Evolutionary conservation across 2,888 invertebrate species (phyloP).

Genomic region (Muscina levida): DNA sequence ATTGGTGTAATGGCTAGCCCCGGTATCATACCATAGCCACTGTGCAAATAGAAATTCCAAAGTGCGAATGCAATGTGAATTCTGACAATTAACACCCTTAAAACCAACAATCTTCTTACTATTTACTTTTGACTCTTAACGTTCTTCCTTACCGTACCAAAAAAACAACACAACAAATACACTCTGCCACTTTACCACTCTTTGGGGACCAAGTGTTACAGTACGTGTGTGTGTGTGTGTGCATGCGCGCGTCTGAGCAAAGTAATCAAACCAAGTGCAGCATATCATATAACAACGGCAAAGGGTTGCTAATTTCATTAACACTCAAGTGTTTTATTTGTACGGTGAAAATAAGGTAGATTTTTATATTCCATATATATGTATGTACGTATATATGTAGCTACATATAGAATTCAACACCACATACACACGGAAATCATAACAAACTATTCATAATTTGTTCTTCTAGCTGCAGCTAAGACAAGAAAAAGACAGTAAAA

Average conservation of each 20-base stretch:
- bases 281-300: conserved; percentile 1
- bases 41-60: conserved; percentile 63
- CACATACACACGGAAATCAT: too few species aligned
- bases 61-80: conserved; percentile 65
- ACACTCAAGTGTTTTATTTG: conserved; percentile 59
- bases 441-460: neutral
- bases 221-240: too few species aligned
- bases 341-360: conserved; percentile 59
- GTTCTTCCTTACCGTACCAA: neutral
- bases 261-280: conserved; percentile 49
- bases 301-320: conserved; percentile 66
- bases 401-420: neutral
- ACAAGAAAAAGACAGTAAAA: neutral
- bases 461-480: neutral
- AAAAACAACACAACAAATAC: too few species aligned
- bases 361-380: conserved; percentile 14
- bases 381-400: neutral
- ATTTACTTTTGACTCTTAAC: conserved; percentile 39
- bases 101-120: conserved; percentile 24
- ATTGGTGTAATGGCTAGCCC: conserved; percentile 27
- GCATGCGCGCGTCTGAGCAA: too few species aligned
- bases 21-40: conserved; percentile 41
- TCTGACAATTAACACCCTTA: conserved; percentile 63
- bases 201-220: too few species aligned
- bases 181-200: too few species aligned